Conservation (phyloP, 2,797 vertebrate genomes). For the Bufotes viridis region DNA sequence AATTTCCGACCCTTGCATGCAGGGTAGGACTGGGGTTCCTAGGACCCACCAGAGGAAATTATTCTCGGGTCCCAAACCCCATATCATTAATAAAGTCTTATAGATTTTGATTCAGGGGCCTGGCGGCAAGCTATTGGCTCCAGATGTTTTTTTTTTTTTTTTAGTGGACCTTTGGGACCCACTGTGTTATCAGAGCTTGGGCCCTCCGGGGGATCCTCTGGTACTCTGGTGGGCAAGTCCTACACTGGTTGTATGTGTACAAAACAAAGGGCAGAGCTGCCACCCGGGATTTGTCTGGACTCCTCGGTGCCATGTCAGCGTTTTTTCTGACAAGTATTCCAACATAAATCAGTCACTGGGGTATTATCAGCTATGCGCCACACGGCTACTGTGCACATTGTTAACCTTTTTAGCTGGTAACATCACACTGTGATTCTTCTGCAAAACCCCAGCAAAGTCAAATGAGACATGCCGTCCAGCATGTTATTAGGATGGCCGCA, state of each 20-base stretch:
- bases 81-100: too few species aligned
- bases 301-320: not conserved
- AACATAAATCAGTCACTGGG: conserved; percentile 52
- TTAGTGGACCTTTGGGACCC: too few species aligned
- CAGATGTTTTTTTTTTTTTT: too few species aligned
- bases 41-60: too few species aligned
- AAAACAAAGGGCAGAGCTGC: not conserved
- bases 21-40: too few species aligned
- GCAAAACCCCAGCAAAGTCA: conserved; percentile 16
- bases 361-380: conserved; percentile 30
- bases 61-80: too few species aligned
- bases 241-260: not conserved
- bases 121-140: too few species aligned
- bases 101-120: too few species aligned
- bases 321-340: not conserved
- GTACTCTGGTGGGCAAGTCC: too few species aligned
- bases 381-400: conserved; percentile 18
- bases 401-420: conserved; percentile 39
- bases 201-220: too few species aligned
- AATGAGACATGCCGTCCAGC: not conserved
- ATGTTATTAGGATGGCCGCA: not conserved
- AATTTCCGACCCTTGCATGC: too few species aligned
- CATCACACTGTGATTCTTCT: conserved; percentile 18
- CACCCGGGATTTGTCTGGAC: conserved; percentile 3
- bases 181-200: too few species aligned